Evolutionary conservation across 2,888 invertebrate species (phyloP).

Genomic region (Phyto melanocephala): DNA sequence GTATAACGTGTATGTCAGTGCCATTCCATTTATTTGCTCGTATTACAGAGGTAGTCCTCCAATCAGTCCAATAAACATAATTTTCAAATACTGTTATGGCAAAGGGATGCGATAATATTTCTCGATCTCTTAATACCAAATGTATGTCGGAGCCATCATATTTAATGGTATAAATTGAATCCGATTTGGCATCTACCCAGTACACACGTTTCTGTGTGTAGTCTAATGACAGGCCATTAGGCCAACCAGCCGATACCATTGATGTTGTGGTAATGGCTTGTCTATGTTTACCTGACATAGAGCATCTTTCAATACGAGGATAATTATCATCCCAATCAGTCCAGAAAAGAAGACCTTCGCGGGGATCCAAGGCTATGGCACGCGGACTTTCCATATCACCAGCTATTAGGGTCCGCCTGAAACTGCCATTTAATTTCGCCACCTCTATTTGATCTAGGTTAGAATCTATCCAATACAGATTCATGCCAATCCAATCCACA

Average conservation of each 20-base stretch:
- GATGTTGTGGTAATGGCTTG: slow-evolving; percentile 80
- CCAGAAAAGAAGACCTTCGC: slow-evolving; percentile 90
- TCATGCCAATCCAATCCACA: slow-evolving; percentile 92
- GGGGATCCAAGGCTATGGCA: slow-evolving; percentile 89
- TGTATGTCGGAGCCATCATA: slow-evolving; percentile 89
- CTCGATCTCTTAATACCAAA: slow-evolving; percentile 83
- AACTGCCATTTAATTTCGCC: slow-evolving; percentile 85
- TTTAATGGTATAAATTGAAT: slow-evolving; percentile 90
- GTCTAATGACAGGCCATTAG: slow-evolving; percentile 90
- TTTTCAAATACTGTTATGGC: slow-evolving; percentile 91
- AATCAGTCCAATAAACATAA: slow-evolving; percentile 96
- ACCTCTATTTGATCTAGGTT: slow-evolving; percentile 92
- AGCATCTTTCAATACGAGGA: slow-evolving; percentile 90
- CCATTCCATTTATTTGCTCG: slow-evolving; percentile 94
- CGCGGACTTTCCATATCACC: slow-evolving; percentile 91
- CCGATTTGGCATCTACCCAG: slow-evolving; percentile 93
- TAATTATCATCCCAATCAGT: slow-evolving; percentile 90
- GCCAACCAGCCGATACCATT: slow-evolving; percentile 85
- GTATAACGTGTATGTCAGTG: slow-evolving; percentile 87
- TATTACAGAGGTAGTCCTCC: slow-evolving; percentile 92
- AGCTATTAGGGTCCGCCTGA: slow-evolving; percentile 87
- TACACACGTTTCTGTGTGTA: slow-evolving; percentile 86
- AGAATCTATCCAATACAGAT: slow-evolving; percentile 93
- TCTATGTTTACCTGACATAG: slow-evolving; percentile 86
- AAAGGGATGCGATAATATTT: slow-evolving; percentile 91